These are phyloP conservation scores for Falco columbarius DNA, from an alignment of 2,797 vertebrate genomes.

Conservation along the genomic window DNA sequence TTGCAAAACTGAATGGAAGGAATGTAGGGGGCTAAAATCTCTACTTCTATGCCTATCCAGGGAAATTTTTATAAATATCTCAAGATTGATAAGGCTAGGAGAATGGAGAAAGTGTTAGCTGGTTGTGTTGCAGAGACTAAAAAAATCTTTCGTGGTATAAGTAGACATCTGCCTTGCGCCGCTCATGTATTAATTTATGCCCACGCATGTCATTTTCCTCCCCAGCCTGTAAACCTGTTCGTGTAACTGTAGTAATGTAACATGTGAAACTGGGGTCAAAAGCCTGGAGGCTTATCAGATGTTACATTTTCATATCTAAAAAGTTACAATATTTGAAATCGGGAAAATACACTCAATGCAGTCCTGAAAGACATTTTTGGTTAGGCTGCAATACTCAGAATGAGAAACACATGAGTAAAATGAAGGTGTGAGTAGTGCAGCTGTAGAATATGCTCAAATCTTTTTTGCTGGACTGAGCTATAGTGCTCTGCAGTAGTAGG, in stretches of 20 bases:
- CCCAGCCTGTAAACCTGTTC: neutral
- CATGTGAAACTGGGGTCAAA: conserved; percentile 1
- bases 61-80: neutral
- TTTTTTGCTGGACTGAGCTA: neutral
- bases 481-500: neutral
- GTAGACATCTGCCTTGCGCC: neutral
- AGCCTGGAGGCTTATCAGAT: neutral
- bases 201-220: neutral
- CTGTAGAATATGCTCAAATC: neutral
- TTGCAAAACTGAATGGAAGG: neutral
- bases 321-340: neutral
- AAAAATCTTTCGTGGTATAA: neutral
- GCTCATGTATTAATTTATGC: neutral
- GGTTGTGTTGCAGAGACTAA: neutral
- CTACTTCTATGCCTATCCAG: neutral
- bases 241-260: neutral
- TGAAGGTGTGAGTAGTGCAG: neutral
- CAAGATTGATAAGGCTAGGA: neutral
- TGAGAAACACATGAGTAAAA: neutral
- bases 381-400: neutral
- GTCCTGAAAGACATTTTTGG: neutral
- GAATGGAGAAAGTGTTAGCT: neutral
- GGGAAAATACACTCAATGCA: neutral
- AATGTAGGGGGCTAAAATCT: neutral
- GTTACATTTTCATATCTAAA: neutral